These are phyloP conservation scores for Aleiodes testaceus DNA, from an alignment of 2,888 invertebrate genomes.

Conservation along the genomic window DNA sequence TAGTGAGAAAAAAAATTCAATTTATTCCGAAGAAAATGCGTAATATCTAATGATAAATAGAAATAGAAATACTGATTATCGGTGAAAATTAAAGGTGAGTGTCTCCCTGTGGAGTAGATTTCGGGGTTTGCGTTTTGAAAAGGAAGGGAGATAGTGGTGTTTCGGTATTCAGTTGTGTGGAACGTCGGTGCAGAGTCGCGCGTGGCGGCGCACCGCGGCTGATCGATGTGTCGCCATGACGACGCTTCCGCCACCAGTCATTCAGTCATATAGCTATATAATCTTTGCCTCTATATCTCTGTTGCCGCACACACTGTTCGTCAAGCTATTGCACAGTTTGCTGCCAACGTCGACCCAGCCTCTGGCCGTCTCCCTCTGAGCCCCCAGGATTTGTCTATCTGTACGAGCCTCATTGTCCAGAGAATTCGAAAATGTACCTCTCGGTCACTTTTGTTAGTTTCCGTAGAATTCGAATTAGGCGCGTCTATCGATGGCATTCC, in stretches of 20 bases:
- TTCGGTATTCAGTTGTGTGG: conserved; percentile 47
- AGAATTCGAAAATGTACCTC: conserved; percentile 4
- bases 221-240: conserved; percentile 81
- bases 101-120: conserved; percentile 20
- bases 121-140: neutral
- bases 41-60: too few relatives aligned
- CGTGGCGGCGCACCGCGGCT: conserved; percentile 71
- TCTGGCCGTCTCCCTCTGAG: conserved; percentile 13
- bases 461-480: neutral
- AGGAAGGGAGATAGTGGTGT: conserved; percentile 32
- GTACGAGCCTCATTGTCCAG: conserved; percentile 37
- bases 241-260: conserved; percentile 75
- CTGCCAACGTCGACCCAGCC: conserved; percentile 43
- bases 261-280: conserved; percentile 63
- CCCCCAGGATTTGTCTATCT: conserved; percentile 30
- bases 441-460: conserved; percentile 21
- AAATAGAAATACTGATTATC: conserved; percentile 8
- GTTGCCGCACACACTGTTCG: conserved; percentile 38
- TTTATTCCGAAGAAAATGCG: neutral
- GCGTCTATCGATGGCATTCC: conserved; percentile 23
- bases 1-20: conserved; percentile 4
- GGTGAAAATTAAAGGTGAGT: conserved; percentile 23
- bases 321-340: conserved; percentile 50
- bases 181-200: conserved; percentile 76
- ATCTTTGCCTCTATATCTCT: conserved; percentile 47